Evolutionary conservation across 2,888 invertebrate species (phyloP).

Genomic region (Pogonocherus hispidulus): DNA sequence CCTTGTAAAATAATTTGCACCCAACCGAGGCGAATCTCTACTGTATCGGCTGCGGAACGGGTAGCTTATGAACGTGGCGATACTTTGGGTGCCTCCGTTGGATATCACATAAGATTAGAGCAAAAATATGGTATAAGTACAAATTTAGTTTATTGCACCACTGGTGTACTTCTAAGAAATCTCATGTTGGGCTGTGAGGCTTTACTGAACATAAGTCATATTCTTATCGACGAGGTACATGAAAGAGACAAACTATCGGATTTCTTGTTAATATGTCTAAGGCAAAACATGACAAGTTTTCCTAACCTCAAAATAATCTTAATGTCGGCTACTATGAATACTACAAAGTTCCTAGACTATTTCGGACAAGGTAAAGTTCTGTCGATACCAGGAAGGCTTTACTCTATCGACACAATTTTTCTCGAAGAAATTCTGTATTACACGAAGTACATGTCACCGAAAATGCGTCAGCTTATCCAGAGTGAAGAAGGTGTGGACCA

Average conservation of each 20-base stretch:
- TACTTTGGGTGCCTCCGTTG: conserved; percentile 69
- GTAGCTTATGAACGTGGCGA: conserved; percentile 78
- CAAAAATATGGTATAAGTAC: conserved; percentile 86
- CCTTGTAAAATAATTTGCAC: conserved; percentile 91
- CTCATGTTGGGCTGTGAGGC: conserved; percentile 85
- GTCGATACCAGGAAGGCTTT: conserved; percentile 82
- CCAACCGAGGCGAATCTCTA: conserved; percentile 92
- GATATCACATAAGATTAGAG: conserved; percentile 91
- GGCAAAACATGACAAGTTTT: conserved; percentile 79
- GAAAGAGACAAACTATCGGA: conserved; percentile 95
- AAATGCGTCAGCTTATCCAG: conserved; percentile 45
- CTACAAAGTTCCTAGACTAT: conserved; percentile 84
- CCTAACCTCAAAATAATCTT: conserved; percentile 85
- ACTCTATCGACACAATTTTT: conserved; percentile 82
- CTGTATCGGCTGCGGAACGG: conserved; percentile 86
- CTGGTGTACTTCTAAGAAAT: conserved; percentile 89
- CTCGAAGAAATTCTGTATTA: conserved; percentile 84
- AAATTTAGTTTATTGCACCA: conserved; percentile 91
- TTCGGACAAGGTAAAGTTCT: conserved; percentile 86
- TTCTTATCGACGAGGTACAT: conserved; percentile 95
- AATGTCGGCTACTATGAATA: conserved; percentile 96
- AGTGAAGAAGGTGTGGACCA: conserved; percentile 66
- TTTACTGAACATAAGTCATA: conserved; percentile 82
- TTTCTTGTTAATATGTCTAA: conserved; percentile 88
- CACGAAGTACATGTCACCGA: conserved; percentile 69